Conservation (phyloP, 2,113 vertebrate species). For the Poicephalus gulielmi region DNA sequence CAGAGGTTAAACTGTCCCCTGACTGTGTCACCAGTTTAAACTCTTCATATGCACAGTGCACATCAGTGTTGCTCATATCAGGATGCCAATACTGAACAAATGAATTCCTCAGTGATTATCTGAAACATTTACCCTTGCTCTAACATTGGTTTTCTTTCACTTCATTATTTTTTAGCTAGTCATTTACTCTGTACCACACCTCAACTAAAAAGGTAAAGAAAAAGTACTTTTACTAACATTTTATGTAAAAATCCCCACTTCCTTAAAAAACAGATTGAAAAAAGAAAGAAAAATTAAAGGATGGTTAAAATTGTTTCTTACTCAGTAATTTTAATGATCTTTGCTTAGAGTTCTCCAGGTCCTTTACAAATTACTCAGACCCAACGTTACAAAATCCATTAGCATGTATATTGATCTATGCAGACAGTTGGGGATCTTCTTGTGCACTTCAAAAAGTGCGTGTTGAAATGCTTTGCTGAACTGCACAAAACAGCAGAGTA, state of each 20-base stretch:
- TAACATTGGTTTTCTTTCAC: not conserved
- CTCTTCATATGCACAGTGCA: not conserved
- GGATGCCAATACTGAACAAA: not conserved
- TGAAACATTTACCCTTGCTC: not conserved
- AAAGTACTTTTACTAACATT: not conserved
- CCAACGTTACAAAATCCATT: not conserved
- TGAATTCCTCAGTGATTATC: not conserved
- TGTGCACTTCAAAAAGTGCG: not conserved
- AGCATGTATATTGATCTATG: not conserved
- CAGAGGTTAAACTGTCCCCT: conserved; percentile 60
- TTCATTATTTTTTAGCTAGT: not conserved
- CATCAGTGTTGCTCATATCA: not conserved
- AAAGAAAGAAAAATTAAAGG: not conserved
- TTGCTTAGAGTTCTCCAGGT: not conserved
- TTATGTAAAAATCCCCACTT: not conserved
- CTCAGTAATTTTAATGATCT: not conserved
- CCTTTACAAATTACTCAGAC: not conserved
- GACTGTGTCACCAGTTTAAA: not conserved
- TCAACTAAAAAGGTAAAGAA: not conserved
- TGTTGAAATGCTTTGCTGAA: not conserved
- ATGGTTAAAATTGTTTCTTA: not conserved
- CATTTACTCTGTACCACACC: not conserved
- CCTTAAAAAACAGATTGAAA: not conserved
- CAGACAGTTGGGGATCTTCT: not conserved
- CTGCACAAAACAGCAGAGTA: not conserved